These are phyloP conservation scores for Copidosoma aretas DNA, from an alignment of 2,888 invertebrate species.

Conservation along the genomic window DNA sequence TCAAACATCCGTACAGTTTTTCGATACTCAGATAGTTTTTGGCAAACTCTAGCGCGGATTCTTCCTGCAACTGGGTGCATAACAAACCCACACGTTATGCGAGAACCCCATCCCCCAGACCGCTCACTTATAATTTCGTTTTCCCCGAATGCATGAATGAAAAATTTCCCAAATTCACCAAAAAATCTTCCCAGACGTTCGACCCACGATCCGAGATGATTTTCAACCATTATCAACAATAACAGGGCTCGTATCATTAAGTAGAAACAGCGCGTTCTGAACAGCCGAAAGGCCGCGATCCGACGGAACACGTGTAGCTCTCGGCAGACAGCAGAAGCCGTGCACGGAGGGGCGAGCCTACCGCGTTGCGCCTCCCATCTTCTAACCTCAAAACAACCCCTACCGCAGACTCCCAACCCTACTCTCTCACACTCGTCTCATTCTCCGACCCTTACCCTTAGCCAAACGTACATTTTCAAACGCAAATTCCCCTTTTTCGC, in stretches of 20 bases:
- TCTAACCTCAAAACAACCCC: slow-evolving; percentile 35
- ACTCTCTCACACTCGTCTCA: background rate
- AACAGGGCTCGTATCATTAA: background rate
- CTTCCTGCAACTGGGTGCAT: no score
- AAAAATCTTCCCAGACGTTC: background rate
- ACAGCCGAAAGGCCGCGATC: slow-evolving; percentile 32
- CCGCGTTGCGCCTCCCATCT: slow-evolving; percentile 2
- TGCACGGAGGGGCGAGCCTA: slow-evolving; percentile 16
- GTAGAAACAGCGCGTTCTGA: background rate
- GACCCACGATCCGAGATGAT: background rate
- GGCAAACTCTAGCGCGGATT: no score
- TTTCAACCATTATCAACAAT: background rate
- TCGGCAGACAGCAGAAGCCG: background rate
- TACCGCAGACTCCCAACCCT: background rate
- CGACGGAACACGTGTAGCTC: slow-evolving; percentile 39
- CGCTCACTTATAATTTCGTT: no score
- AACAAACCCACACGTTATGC: no score
- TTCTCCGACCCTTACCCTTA: background rate
- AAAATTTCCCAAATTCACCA: no score
- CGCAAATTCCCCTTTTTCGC: background rate
- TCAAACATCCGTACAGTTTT: no score
- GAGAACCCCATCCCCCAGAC: no score
- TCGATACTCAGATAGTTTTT: no score
- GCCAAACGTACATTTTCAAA: slow-evolving; percentile 1
- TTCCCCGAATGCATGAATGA: no score